Conservation (phyloP, 2,113 vertebrate species). For the Lophius piscatorius region DNA sequence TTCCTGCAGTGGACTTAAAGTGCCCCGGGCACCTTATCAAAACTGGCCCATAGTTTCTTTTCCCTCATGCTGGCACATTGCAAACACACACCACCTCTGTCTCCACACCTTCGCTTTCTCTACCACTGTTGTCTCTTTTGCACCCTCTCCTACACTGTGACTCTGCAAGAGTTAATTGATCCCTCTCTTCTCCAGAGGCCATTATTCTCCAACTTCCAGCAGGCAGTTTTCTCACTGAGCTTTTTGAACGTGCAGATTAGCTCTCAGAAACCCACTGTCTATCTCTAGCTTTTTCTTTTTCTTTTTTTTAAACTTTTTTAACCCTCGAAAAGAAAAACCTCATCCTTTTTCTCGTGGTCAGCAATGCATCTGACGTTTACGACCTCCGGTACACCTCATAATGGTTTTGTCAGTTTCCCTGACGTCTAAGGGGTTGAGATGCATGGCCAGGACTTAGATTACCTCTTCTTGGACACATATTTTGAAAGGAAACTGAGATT, state of each 20-base stretch:
- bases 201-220: slow-evolving; percentile 73
- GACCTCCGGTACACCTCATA: neutral
- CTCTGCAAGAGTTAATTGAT: slow-evolving; percentile 57
- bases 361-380: slow-evolving; percentile 44
- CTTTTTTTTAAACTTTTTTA: slow-evolving; percentile 9
- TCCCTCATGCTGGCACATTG: slow-evolving; percentile 14
- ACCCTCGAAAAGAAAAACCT: slow-evolving; percentile 1
- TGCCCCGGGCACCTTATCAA: slow-evolving; percentile 59
- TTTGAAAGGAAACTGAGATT: slow-evolving; percentile 6
- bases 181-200: slow-evolving; percentile 59
- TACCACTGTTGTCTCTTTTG: slow-evolving; percentile 30
- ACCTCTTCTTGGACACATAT: slow-evolving; percentile 9
- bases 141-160: slow-evolving; percentile 15
- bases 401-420: slow-evolving; percentile 48
- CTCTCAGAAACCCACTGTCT: slow-evolving; percentile 26
- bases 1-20: slow-evolving; percentile 54
- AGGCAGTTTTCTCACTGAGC: slow-evolving; percentile 60
- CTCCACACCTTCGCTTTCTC: slow-evolving; percentile 18
- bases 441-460: slow-evolving; percentile 20
- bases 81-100: slow-evolving; percentile 15
- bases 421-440: slow-evolving; percentile 23
- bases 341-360: slow-evolving; percentile 15
- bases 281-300: neutral
- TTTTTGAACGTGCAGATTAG: slow-evolving; percentile 67
- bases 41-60: slow-evolving; percentile 38